Evolutionary conservation across 2,113 vertebrate genomes (phyloP).

Genomic region (Chrysochloris asiatica): DNA sequence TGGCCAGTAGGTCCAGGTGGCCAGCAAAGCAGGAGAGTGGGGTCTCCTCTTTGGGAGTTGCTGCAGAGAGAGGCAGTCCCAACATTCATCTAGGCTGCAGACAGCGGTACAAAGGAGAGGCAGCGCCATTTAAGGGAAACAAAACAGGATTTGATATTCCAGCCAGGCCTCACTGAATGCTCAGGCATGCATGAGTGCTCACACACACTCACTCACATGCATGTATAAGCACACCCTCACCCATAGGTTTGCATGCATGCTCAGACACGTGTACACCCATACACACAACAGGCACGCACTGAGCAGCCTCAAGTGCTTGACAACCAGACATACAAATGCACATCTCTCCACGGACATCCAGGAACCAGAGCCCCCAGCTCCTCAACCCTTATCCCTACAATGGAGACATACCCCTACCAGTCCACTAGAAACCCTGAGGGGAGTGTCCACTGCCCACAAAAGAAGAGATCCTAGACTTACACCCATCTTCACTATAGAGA

Average conservation of each 20-base stretch:
- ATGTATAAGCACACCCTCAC: neutral
- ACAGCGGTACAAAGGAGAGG: neutral
- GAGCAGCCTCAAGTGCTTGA: neutral
- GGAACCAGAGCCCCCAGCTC: neutral
- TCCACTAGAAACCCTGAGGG: neutral
- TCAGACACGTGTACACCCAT: rapidly evolving
- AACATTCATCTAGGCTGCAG: neutral
- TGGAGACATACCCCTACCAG: neutral
- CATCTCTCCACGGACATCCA: neutral
- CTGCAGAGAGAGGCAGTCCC: neutral
- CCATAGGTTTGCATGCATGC: neutral
- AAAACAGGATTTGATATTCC: neutral
- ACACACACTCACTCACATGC: too few species aligned
- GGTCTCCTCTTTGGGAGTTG: neutral
- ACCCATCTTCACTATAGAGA: neutral
- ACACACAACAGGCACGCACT: neutral
- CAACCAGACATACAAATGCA: neutral
- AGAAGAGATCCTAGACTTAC: neutral
- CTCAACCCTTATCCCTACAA: too few species aligned
- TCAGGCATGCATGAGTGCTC: rapidly evolving
- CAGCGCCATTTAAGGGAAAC: neutral
- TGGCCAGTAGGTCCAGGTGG: neutral
- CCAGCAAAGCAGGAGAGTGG: neutral
- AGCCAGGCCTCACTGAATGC: neutral
- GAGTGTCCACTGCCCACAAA: neutral